A percentile compares a stretch with the other conserved stretches of the same genome.
Conservation (phyloP, 2,113 vertebrate genomes). For the Glaucomys volans region DNA sequence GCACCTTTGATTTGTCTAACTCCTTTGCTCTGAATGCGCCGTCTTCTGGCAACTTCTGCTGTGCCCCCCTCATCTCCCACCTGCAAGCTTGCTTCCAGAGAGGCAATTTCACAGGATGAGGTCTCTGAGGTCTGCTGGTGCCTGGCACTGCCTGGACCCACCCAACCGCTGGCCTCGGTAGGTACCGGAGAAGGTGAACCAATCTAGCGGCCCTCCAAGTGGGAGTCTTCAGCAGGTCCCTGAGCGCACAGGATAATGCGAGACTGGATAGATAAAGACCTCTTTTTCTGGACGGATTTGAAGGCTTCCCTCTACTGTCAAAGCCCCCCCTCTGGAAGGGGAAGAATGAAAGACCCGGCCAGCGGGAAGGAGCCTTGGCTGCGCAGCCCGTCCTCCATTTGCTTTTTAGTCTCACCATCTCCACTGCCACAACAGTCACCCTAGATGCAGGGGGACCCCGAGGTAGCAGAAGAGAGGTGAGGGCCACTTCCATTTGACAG, state of each 20-base stretch:
- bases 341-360: too few species aligned
- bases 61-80: not conserved
- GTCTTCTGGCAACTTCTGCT: not conserved
- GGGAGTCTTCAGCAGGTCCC: not conserved
- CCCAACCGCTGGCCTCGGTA: rapidly evolving
- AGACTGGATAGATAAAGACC: not conserved
- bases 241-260: not conserved
- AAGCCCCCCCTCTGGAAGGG: not conserved
- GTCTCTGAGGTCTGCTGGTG: not conserved
- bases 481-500: rapidly evolving
- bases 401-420: not conserved
- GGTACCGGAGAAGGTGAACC: not conserved
- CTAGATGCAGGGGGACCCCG: not conserved
- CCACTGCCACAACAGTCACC: too few species aligned
- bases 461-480: too few species aligned
- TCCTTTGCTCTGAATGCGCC: not conserved
- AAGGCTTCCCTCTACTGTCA: not conserved
- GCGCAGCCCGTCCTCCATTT: rapidly evolving
- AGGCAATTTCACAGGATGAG: not conserved
- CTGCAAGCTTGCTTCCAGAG: not conserved
- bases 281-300: not conserved
- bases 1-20: not conserved
- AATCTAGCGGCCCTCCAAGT: not conserved
- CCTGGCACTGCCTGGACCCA: not conserved
- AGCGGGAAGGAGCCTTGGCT: not conserved